Evolutionary conservation across 2,888 invertebrate genomes (phyloP), one percentile per base, ranked within the genome.

Genomic region (Abrostola tripartita): DNA sequence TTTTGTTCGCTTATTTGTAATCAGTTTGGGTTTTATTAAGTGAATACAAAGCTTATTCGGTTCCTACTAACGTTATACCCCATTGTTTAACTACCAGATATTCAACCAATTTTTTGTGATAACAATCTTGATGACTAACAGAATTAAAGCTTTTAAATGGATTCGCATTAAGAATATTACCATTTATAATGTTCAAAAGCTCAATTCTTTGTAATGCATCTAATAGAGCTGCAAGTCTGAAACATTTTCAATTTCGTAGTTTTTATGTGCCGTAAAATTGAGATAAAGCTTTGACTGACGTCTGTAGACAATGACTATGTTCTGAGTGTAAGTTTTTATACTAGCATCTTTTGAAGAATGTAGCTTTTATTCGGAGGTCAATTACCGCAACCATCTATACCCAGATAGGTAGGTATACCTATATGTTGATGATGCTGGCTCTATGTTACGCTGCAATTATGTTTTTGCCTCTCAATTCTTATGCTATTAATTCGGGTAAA

Each of bases 271-370:
- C 35, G n/a, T 71, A 49, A 53, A 71, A 41, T 52, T 24, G 14
- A 49, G 56, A 49, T 52, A 64, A 53, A 64, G 40, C 41, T 61
- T 49, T 61, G 53, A 40, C 55, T 50, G 49, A 52, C 9, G 62
- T 75, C 78, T 78, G 81, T 55, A 78, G 81, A 78, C 72, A 78
- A 80, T 78, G 63, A 47, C 63, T 61, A 6, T 56, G 57, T 64
- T 59, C 66, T 64, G 42, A 66, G 66, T 50, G 52, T 65, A 41
- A 52, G 60, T 72, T 55, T 63, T 50, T 68, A 40, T 47, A 52
- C 9, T 53, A 38, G n/a, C n/a, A 35, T 65, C 52, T 64, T 14
- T 50, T 63, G 6, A 64, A 12, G 11, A 56, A 58, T 59, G 42
- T 52, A 49, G 42, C 51, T 44, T 65, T 51, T 62, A 37, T 69